Evolutionary conservation across 2,888 invertebrate species (phyloP).

Genomic region (Caenorhabditis doughertyi): DNA sequence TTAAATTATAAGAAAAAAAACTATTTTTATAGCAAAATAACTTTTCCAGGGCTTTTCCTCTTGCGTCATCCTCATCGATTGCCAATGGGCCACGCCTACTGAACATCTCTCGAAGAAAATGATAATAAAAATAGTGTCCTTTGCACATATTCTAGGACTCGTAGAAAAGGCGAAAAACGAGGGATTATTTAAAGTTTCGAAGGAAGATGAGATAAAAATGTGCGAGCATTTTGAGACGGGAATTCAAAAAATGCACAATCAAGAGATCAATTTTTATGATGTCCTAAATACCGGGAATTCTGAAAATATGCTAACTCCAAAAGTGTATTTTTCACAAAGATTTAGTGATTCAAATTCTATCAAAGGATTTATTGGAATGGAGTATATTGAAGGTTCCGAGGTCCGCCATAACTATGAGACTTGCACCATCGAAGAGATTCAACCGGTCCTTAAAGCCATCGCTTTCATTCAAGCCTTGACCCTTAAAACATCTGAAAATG

Average conservation of each 20-base stretch:
- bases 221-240: neutral
- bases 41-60: constrained; percentile 47
- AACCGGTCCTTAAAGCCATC: constrained; percentile 12
- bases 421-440: neutral
- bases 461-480: constrained; percentile 7
- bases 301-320: neutral
- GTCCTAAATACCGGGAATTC: neutral
- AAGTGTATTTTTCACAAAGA: neutral
- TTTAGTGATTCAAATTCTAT: neutral
- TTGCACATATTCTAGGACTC: neutral
- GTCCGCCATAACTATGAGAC: neutral
- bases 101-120: constrained; percentile 14
- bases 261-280: constrained; percentile 34
- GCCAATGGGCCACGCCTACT: constrained; percentile 15
- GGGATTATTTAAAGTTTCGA: neutral
- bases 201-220: constrained; percentile 8
- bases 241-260: constrained; percentile 30
- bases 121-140: constrained; percentile 30
- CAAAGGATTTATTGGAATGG: constrained; percentile 34
- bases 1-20: neutral
- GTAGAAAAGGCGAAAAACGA: constrained; percentile 12
- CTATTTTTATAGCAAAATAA: neutral
- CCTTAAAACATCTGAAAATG: neutral
- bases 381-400: constrained; percentile 14
- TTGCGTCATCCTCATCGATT: constrained; percentile 30